A percentile compares a stretch with the other conserved stretches of the same genome.
Conservation (phyloP, 2,797 vertebrate species). For the Syndactyla subalaris region DNA sequence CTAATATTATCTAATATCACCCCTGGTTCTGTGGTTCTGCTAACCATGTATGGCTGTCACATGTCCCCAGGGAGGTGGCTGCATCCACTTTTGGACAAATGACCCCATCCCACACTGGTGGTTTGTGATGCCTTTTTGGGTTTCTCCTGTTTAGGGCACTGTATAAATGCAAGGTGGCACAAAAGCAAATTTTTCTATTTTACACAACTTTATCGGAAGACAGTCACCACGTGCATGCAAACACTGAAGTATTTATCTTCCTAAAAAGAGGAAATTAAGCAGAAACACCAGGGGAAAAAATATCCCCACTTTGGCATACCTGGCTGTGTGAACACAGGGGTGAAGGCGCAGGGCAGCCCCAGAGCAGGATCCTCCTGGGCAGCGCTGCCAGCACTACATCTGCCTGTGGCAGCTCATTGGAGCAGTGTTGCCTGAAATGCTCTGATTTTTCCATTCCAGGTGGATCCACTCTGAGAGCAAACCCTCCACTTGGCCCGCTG, state of each 20-base stretch:
- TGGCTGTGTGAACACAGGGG: neutral
- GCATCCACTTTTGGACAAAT: neutral
- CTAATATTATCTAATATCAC: neutral
- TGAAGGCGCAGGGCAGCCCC: neutral
- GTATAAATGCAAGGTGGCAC: neutral
- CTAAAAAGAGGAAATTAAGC: neutral
- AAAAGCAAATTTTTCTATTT: neutral
- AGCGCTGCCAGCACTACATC: neutral
- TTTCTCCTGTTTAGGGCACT: constrained; percentile 4
- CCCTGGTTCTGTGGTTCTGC: neutral
- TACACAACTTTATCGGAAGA: neutral
- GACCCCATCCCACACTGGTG: neutral
- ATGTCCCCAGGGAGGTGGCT: neutral
- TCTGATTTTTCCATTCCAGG: constrained; percentile 23
- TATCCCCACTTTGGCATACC: neutral
- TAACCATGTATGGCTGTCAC: neutral
- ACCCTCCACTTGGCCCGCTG: constrained; percentile 22
- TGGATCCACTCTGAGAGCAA: constrained; percentile 34
- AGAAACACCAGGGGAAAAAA: neutral
- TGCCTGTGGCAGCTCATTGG: neutral
- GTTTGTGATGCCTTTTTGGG: constrained; percentile 26
- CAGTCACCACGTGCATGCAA: neutral
- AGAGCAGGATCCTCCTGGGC: neutral
- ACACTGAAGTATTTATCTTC: neutral
- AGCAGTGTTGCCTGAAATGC: neutral